phyloP scores from a whole-genome alignment of 2,888 invertebrate genomes.

The Ypsolopha sequella region DNA sequence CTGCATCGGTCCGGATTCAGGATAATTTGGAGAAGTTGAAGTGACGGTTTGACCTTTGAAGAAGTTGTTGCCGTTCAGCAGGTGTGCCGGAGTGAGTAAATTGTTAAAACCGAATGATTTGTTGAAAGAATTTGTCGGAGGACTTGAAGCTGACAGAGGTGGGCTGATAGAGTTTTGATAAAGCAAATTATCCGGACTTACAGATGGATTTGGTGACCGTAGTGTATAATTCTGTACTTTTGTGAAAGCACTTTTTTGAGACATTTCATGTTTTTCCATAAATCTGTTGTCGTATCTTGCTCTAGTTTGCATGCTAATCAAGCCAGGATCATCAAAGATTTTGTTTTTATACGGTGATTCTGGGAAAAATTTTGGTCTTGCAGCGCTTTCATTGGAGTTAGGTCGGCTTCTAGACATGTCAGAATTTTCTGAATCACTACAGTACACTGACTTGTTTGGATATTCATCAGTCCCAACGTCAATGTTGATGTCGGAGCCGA shows the following conservation, averaged over 20 bases:
- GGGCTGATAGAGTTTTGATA: constrained; percentile 86
- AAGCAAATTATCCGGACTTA: constrained; percentile 81
- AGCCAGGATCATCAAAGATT: constrained; percentile 72
- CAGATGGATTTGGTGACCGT: constrained; percentile 77
- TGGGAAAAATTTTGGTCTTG: constrained; percentile 62
- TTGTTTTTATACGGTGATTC: constrained; percentile 61
- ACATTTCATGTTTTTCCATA: constrained; percentile 58
- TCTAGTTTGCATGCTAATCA: constrained; percentile 64
- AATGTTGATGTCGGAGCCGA: constrained; percentile 61
- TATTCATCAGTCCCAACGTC: constrained; percentile 66
- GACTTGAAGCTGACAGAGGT: constrained; percentile 70
- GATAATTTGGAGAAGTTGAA: constrained; percentile 61
- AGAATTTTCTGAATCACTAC: constrained; percentile 64
- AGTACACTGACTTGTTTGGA: constrained; percentile 56
- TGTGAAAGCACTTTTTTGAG: constrained; percentile 85
- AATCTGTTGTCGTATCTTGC: constrained; percentile 60
- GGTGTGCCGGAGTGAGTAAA: constrained; percentile 51
- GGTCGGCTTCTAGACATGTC: constrained; percentile 62
- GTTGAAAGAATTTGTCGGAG: constrained; percentile 55
- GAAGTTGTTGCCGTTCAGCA: constrained; percentile 62
- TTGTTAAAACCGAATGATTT: constrained; percentile 49
- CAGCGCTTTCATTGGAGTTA: constrained; percentile 67
- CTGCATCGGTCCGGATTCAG: constrained; percentile 38
- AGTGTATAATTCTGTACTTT: constrained; percentile 75
- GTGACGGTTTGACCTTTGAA: constrained; percentile 66